Evolutionary conservation across 2,797 vertebrate genomes (phyloP).

Genomic region (Pteropus rufus): DNA sequence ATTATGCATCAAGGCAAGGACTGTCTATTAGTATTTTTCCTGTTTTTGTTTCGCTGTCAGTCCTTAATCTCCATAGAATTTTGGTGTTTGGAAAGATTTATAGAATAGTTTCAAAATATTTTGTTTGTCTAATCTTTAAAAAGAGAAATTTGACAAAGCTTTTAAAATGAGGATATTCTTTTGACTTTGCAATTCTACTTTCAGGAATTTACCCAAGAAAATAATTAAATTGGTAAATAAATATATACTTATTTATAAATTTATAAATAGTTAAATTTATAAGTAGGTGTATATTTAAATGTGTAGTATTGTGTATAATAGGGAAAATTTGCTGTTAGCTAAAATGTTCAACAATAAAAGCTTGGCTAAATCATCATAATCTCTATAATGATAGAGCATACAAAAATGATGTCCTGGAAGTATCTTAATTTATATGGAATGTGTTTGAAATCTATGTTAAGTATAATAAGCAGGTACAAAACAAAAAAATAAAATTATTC

Average conservation of each 20-base stretch:
- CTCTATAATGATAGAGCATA: not conserved
- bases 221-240: not conserved
- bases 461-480: not conserved
- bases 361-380: not conserved
- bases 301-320: not conserved
- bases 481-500: not conserved
- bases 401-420: not conserved
- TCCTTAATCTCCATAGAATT: not conserved
- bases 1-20: not conserved
- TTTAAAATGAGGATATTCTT: not conserved
- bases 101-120: not conserved
- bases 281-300: not conserved
- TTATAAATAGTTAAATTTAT: not conserved
- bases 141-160: constrained; percentile 1
- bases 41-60: not conserved
- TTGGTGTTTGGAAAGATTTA: not conserved
- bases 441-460: not conserved
- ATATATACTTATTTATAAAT: too few species aligned
- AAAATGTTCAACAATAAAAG: not conserved
- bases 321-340: not conserved
- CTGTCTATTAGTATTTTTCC: not conserved
- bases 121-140: not conserved
- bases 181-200: not conserved
- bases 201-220: not conserved
- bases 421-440: not conserved